Evolutionary conservation across 2,113 vertebrate genomes (phyloP).

Genomic region (Glaucomys volans): DNA sequence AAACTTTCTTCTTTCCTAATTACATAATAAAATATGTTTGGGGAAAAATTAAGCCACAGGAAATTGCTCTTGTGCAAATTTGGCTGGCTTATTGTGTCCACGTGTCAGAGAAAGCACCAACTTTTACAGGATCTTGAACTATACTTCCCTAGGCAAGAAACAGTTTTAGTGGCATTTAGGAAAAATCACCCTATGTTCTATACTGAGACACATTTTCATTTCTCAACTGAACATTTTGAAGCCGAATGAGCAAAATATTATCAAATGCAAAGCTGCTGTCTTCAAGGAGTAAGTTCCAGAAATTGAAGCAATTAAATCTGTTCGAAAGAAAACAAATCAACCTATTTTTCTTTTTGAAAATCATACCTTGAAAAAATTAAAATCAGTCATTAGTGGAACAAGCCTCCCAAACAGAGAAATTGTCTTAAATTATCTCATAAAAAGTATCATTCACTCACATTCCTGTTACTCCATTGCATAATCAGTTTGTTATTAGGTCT

Average conservation of each 20-base stretch:
- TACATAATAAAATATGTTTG: not conserved
- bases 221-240: constrained; percentile 74
- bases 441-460: constrained; percentile 46
- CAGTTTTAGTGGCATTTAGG: constrained; percentile 54
- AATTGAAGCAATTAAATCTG: constrained; percentile 69
- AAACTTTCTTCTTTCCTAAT: not conserved
- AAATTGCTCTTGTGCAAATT: not conserved
- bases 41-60: not conserved
- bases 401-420: constrained; percentile 65
- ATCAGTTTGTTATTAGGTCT: constrained; percentile 64
- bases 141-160: constrained; percentile 62
- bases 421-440: constrained; percentile 3
- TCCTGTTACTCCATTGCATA: constrained; percentile 41
- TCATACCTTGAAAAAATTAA: constrained; percentile 58
- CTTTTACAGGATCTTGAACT: constrained; percentile 56
- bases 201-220: constrained; percentile 71
- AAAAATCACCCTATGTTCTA: constrained; percentile 62
- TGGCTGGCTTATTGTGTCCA: not conserved
- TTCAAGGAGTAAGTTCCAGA: constrained; percentile 74
- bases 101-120: not conserved
- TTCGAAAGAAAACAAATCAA: constrained; percentile 76
- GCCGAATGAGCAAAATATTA: constrained; percentile 57
- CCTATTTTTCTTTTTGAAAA: constrained; percentile 51
- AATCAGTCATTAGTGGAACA: constrained; percentile 26
- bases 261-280: not conserved